phyloP scores from a whole-genome alignment of 2,888 invertebrate species.

The Encarsia formosa region DNA sequence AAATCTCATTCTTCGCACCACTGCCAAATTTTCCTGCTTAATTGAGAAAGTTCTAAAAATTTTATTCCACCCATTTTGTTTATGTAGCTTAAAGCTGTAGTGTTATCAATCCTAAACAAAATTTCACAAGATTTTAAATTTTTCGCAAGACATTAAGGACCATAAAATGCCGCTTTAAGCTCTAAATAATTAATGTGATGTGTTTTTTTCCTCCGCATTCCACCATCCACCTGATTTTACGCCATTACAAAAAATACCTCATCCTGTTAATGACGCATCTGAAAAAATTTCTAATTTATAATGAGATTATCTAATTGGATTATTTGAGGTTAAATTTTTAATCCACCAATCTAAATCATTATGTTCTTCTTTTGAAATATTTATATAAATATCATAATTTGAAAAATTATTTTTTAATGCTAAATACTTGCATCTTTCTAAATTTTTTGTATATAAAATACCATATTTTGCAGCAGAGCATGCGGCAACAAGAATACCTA shows the following conservation, averaged over 20 bases:
- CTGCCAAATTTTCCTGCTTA: slow-evolving; percentile 2
- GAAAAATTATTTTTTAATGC: neutral
- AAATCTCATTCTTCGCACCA: slow-evolving; percentile 9
- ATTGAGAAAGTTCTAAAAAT: neutral
- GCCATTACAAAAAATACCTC: neutral
- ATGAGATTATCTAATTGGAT: neutral
- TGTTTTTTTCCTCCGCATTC: neutral
- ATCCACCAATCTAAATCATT: too few relatives aligned
- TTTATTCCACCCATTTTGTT: neutral
- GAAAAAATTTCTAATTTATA: slow-evolving; percentile 3
- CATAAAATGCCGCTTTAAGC: neutral
- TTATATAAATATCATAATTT: too few relatives aligned
- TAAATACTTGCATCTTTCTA: neutral
- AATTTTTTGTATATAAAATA: neutral
- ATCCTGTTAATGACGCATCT: neutral
- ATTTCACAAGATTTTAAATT: neutral
- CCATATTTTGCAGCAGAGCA: neutral
- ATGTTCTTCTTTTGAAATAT: too few relatives aligned
- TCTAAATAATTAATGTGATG: slow-evolving; percentile 9
- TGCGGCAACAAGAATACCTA: neutral
- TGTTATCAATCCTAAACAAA: slow-evolving; percentile 3
- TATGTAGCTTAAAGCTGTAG: neutral
- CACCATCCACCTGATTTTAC: neutral
- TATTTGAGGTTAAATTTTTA: too few relatives aligned
- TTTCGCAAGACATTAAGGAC: slow-evolving; percentile 1